A percentile compares a stretch with the other conserved stretches of the same genome.
Conservation (phyloP, 2,113 vertebrate genomes). For the Mugil cephalus region DNA sequence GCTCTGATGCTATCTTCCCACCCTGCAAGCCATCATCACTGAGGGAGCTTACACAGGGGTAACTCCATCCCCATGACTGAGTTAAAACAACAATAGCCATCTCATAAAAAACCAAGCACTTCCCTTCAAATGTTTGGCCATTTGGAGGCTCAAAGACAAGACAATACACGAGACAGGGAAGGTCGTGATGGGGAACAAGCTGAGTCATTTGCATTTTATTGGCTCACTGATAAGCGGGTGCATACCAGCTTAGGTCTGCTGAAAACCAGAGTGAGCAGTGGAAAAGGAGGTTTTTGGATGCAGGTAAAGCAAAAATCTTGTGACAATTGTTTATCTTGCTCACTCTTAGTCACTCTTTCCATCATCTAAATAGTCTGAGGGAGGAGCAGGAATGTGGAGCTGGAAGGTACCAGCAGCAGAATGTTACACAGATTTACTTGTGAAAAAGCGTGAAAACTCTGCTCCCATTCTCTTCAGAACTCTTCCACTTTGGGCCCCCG, state of each 20-base stretch:
- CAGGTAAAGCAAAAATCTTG: slow-evolving; percentile 21
- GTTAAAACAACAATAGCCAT: slow-evolving; percentile 80
- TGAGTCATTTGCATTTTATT: slow-evolving; percentile 62
- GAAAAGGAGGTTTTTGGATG: slow-evolving; percentile 6
- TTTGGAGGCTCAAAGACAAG: slow-evolving; percentile 64
- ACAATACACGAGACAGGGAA: slow-evolving; percentile 52
- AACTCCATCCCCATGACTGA: slow-evolving; percentile 77
- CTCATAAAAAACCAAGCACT: slow-evolving; percentile 62
- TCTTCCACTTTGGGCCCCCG: slow-evolving; percentile 15
- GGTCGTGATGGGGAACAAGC: slow-evolving; percentile 22
- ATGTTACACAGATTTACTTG: slow-evolving; percentile 3
- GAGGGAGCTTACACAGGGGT: slow-evolving; percentile 55
- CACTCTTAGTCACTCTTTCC: slow-evolving; percentile 48
- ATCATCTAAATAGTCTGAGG: slow-evolving; percentile 15
- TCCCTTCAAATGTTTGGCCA: slow-evolving; percentile 71
- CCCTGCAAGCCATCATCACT: slow-evolving; percentile 39
- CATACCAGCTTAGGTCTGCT: slow-evolving; percentile 35
- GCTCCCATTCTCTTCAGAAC: slow-evolving; percentile 11
- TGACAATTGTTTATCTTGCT: slow-evolving; percentile 50
- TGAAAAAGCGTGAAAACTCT: neutral
- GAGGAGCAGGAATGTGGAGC: slow-evolving; percentile 1
- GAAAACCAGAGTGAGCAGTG: slow-evolving; percentile 16
- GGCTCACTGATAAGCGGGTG: slow-evolving; percentile 45
- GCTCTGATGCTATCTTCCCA: slow-evolving; percentile 61
- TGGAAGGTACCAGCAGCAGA: slow-evolving; percentile 2